phyloP scores from a whole-genome alignment of 2,113 vertebrate species.

The Bos indicus region DNA sequence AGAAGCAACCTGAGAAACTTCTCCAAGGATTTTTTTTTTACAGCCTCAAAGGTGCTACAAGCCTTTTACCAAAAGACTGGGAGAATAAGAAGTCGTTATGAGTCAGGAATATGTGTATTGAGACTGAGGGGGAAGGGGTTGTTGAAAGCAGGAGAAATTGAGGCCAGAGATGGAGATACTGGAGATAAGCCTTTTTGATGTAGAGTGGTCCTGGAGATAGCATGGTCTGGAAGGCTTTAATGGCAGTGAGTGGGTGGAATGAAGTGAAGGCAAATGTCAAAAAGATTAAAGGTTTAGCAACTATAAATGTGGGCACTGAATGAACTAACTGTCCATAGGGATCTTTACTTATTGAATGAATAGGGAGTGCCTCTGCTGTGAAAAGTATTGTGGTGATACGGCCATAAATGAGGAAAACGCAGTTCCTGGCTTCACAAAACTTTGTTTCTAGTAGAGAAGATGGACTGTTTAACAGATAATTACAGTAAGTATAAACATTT shows the following conservation, averaged over 20 bases:
- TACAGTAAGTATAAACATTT: background rate
- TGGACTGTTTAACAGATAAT: background rate
- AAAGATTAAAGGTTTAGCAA: background rate
- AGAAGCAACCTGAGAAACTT: background rate
- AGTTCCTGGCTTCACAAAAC: background rate
- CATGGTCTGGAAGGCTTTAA: background rate
- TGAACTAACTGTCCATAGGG: background rate
- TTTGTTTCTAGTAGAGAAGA: background rate
- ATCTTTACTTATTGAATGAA: background rate
- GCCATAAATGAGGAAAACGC: background rate
- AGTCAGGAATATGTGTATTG: background rate
- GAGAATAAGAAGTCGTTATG: background rate
- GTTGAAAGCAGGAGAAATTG: background rate
- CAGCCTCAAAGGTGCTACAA: background rate
- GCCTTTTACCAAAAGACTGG: background rate
- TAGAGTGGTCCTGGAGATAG: background rate
- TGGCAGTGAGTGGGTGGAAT: background rate
- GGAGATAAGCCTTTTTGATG: background rate
- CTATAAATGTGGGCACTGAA: background rate
- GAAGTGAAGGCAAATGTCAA: background rate
- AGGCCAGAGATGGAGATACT: background rate
- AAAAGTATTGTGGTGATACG: background rate
- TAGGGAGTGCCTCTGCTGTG: background rate
- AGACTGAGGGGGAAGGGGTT: background rate
- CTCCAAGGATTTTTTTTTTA: background rate